Evolutionary conservation across 2,113 vertebrate species (phyloP).

Genomic region (Leptocoma aspasia): DNA sequence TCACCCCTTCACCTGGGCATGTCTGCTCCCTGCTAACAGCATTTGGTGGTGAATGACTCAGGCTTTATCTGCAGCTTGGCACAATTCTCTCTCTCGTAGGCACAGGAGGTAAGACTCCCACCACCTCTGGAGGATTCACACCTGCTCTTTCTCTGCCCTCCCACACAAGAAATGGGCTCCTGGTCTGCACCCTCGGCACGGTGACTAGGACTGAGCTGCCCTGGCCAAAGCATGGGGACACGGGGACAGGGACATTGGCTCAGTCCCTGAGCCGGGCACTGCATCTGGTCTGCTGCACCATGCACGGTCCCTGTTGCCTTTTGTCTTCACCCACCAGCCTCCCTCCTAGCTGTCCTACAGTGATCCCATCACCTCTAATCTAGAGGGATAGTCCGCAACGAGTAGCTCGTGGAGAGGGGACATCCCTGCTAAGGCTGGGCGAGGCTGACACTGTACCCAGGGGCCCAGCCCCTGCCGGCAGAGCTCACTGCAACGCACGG

Average conservation of each 20-base stretch:
- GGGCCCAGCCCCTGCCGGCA: background rate
- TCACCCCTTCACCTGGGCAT: background rate
- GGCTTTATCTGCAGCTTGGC: background rate
- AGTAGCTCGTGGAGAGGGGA: background rate
- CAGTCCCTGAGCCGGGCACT: background rate
- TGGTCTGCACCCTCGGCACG: background rate
- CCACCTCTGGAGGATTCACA: background rate
- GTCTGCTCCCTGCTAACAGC: background rate
- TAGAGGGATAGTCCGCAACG: background rate
- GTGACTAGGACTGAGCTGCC: background rate
- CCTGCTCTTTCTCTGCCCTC: background rate
- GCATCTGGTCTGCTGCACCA: fast-evolving
- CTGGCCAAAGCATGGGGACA: background rate
- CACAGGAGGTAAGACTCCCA: background rate
- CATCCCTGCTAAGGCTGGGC: background rate
- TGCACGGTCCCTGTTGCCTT: background rate
- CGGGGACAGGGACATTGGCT: background rate
- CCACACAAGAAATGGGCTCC: background rate
- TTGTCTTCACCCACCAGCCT: background rate
- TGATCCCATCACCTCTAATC: background rate
- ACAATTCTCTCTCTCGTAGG: background rate
- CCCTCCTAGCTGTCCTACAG: background rate
- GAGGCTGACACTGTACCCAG: background rate
- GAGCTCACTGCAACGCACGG: background rate
- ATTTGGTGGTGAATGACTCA: background rate